A percentile compares a stretch with the other conserved stretches of the same genome.
Evolutionary conservation across 1,140 invertebrate species (phyloP).

Genomic region (Calephelis virginiensis): DNA sequence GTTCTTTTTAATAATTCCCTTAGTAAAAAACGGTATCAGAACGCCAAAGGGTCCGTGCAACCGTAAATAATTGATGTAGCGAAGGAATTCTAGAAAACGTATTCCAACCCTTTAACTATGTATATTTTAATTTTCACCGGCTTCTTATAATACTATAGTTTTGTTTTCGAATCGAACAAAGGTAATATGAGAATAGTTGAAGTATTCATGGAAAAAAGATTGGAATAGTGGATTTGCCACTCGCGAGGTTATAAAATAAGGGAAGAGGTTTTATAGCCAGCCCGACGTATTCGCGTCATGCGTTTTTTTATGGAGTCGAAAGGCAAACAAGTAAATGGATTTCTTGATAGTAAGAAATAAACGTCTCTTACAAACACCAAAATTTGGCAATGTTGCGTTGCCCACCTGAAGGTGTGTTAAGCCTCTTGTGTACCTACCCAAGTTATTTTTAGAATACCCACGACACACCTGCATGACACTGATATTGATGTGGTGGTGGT

Average conservation of each 20-base stretch:
- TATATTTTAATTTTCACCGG: conserved; percentile 42
- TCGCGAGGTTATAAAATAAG: neutral
- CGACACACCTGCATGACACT: too few species aligned
- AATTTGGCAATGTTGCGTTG: too few species aligned
- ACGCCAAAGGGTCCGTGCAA: conserved; percentile 4
- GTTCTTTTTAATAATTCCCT: conserved; percentile 13
- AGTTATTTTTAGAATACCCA: too few species aligned
- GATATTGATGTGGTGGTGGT: too few species aligned
- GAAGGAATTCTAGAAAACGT: conserved; percentile 18
- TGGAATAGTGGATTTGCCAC: neutral
- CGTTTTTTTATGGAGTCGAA: too few species aligned
- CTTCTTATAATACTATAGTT: conserved; percentile 19
- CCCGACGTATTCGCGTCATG: neutral
- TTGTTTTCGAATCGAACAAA: conserved; percentile 9
- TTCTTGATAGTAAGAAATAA: too few species aligned
- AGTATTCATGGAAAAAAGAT: conserved; percentile 14
- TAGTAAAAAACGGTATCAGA: conserved; percentile 6
- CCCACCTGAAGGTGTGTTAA: too few species aligned
- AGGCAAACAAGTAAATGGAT: too few species aligned
- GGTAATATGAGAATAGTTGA: conserved; percentile 8
- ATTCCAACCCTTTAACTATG: conserved; percentile 40
- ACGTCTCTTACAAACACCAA: too few species aligned
- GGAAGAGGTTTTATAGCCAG: neutral
- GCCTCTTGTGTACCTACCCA: too few species aligned
- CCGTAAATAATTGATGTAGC: conserved; percentile 8